Base-by-base conservation (phyloP, 1,140 invertebrate species). In the Panonychus citri region DNA sequence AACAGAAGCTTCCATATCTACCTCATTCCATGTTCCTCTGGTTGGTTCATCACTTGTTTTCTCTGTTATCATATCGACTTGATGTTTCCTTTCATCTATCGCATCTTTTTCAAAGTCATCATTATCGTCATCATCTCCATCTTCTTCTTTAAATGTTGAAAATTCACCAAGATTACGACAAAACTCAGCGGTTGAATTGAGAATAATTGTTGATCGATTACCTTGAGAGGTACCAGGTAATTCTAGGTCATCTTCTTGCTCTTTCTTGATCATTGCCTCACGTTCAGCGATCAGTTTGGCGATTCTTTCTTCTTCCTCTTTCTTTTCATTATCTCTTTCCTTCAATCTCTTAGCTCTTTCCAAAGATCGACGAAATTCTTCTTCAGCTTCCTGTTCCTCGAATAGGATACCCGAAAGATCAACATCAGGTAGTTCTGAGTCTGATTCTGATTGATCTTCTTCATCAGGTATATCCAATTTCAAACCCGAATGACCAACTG, bases 151-250 rank as follows among this genome's bases (percentile, higher is more conserved):
- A 15, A 88, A 87, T 0, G 85, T 93, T 39, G 89, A 88, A 64
- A 94, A 91, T 68, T 95, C 89, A 25, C 91, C 88, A 3, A 97
- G 73, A 40, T 87, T 90, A 61, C 91, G 77, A 69, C 91, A 96
- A 74, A 96, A 97, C 73, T 97, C 93, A 1, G 89, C 88, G 0
- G 89, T 95, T 15, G 87, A 80, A 73, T 96, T 91, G 30, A 96
- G 70, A 30, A 85, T 77, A 62, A 96, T 91, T 30, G 27, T 28
- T 46, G 8, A 27, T 13, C 4, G n/a, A 51, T 42, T 13, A n/a
- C 57, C 39, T 12, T 40, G 27, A 34, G 30, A 34, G 12, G 30
- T 34, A 34, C 30, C 12, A 34, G 30, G 5, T 5, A 34, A 7
- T 5, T 34, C 30, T 12, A 8, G 55, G 40, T 59, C 55, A 10